Base-by-base conservation (phyloP, 1,140 invertebrate genomes). In the Temnothorax curvispinosus region DNA sequence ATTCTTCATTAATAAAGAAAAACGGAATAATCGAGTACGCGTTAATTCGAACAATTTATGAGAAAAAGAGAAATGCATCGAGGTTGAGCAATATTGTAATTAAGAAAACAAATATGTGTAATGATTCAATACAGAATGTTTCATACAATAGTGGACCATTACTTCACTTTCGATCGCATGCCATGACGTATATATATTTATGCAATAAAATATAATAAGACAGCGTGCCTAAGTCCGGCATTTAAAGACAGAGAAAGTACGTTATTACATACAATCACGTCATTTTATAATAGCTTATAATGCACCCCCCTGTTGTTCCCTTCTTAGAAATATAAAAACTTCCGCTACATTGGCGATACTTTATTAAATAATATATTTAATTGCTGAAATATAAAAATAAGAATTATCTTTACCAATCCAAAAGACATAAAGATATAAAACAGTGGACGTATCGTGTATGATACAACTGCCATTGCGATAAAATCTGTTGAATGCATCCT, bases 221-320 rank as follows among this genome's bases (percentile, higher is more conserved):
- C 56, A 15, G 11, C 44, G 7, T 50, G 15, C 15, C 21, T 41
- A 69, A 35, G 77, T 38, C 44, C 69, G 77, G 54, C 77, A 54
- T 67, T 80, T 80, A 80, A 67, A 67, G 44, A 54, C 44, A 80
- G 77, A 52, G 62, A 69, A 80, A 80, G 32, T 80, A 67, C 27
- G n/a, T 78, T n/a, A 18, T 62, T 38, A 47, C 8, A 35, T 6
- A 47, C 27, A n/a, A 35, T 78, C 41, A 47, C 74, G 56, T 62
- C 15, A 78, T 38, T 52, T 69, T 67, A 54, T 80, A 69, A 65
- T 11, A 67, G 27, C 27, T 47, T 18, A 27, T 38, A 58, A 58
- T 75, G 4, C 44, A 27, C 13, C 21, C 21, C 21, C 21, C 44
- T 21, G 27, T 35, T 5, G 18, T 78, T 65, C 6, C 8, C 44